Evolutionary conservation across 1,140 invertebrate genomes (phyloP), one percentile per base, ranked within the genome.

Genomic region (Drosophila azteca): DNA sequence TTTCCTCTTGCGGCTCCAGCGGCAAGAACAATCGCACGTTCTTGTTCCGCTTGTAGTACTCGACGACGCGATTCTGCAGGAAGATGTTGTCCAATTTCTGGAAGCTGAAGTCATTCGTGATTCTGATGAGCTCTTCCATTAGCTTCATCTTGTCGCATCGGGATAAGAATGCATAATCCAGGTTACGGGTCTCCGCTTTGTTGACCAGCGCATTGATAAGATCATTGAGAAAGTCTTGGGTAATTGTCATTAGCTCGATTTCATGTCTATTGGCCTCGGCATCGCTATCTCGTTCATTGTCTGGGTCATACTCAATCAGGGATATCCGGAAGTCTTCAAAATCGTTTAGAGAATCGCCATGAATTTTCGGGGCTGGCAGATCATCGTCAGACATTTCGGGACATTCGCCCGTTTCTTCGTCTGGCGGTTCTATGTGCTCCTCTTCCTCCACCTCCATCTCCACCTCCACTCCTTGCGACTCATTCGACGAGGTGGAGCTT

Each of bases 131-230:
- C 7, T 31, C 43, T 0, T 1, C 0, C 0, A 50, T 6, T 0
- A 84, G 52, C 39, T 80, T 85, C 0, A 0, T 11, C 13, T 69
- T 80, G 39, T 84, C 77, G 9, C 63, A 51, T n/a, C 35, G 66
- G 0, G 2, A 0, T 1, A 49, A 20, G 1, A 54, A 15, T 0
- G 6, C 0, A 6, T 11, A 13, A 0, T 60, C 24, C 6, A 9
- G 7, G 8, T 35, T 3, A 0, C 24, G 0, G 6, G 1, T 0
- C 4, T 63, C 64, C 2, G n/a, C 46, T 2, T 13, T 11, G 0
- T 11, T 8, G 8, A 64, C 44, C 5, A 63, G 17, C 9, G 45
- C 39, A 6, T 45, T 8, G 4, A 83, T 17, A 0, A 85, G 20
- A 2, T 77, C 51, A 0, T 41, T 1, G 2, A 80, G n/a, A 11